Evolutionary conservation across 1,140 invertebrate genomes (phyloP).

Genomic region (Hyphantria cunea): DNA sequence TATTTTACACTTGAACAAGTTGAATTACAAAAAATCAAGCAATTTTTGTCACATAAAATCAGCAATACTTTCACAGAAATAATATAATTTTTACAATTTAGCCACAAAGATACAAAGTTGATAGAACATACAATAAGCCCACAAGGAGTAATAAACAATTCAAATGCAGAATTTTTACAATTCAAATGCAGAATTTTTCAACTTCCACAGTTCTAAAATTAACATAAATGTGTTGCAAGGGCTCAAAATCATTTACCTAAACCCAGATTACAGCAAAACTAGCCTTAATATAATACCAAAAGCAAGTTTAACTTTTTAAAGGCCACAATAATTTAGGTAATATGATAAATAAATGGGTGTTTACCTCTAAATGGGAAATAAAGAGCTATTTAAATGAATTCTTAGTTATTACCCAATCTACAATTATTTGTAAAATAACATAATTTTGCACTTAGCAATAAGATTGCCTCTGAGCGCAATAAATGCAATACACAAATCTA

Average conservation of each 20-base stretch:
- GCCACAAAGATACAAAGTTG: conserved; percentile 33
- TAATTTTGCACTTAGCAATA: conserved; percentile 25
- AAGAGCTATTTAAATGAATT: conserved; percentile 73
- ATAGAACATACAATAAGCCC: conserved; percentile 30
- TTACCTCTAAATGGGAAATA: conserved; percentile 63
- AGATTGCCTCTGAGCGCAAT: conserved; percentile 41
- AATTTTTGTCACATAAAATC: conserved; percentile 35
- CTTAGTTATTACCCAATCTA: conserved; percentile 70
- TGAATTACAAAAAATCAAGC: conserved; percentile 50
- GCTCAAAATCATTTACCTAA: conserved; percentile 53
- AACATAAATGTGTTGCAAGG: not conserved
- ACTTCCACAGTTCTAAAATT: too few species aligned
- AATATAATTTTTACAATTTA: conserved; percentile 40
- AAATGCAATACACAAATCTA: conserved; percentile 53
- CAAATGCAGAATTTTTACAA: conserved; percentile 7
- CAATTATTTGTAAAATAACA: conserved; percentile 34
- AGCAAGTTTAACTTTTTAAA: conserved; percentile 73
- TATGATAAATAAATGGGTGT: conserved; percentile 66
- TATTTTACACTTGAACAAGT: conserved; percentile 72
- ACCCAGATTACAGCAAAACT: conserved; percentile 75
- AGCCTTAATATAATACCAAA: conserved; percentile 67
- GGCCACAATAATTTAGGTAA: conserved; percentile 77
- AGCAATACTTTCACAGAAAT: conserved; percentile 36
- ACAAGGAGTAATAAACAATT: conserved; percentile 10
- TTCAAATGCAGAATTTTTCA: conserved; percentile 18